Percentiles rank a stretch among this genome's conserved stretches.
phyloP scores from a whole-genome alignment of 1,140 invertebrate species.

The Drosophila mayri region DNA sequence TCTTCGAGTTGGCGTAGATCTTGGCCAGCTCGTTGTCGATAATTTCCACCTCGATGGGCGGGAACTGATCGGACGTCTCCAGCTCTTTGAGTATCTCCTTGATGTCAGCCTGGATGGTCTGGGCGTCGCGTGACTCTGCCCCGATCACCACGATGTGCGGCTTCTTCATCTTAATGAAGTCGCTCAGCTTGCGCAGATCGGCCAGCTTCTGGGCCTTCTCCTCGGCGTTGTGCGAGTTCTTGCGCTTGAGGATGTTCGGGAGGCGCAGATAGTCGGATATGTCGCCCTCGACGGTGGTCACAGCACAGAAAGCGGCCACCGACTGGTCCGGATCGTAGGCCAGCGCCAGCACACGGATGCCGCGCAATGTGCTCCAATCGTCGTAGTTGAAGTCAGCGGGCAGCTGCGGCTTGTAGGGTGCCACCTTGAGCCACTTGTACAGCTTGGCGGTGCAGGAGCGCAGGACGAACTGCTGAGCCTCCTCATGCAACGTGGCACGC shows the following conservation, averaged over 20 bases:
- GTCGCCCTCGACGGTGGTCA: constrained; percentile 95
- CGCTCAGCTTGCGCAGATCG: constrained; percentile 92
- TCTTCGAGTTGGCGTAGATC: constrained; percentile 96
- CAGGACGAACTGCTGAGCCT: constrained; percentile 96
- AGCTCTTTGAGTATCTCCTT: constrained; percentile 91
- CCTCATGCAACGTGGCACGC: constrained; percentile 91
- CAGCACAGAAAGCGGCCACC: constrained; percentile 94
- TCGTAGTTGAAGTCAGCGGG: constrained; percentile 93
- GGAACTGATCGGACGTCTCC: constrained; percentile 94
- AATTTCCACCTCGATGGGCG: constrained; percentile 94
- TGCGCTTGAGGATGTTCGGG: constrained; percentile 93
- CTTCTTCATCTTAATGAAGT: constrained; percentile 95
- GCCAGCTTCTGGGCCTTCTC: constrained; percentile 91
- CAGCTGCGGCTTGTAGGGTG: constrained; percentile 90
- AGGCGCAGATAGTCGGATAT: constrained; percentile 95
- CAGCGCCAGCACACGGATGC: constrained; percentile 94
- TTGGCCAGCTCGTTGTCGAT: constrained; percentile 96
- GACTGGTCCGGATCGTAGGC: constrained; percentile 94
- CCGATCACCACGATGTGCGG: constrained; percentile 97
- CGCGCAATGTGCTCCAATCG: constrained; percentile 94
- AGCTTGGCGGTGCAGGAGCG: constrained; percentile 93
- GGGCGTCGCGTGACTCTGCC: constrained; percentile 95
- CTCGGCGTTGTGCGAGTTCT: constrained; percentile 90
- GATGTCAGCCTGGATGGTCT: constrained; percentile 94
- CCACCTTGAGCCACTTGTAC: constrained; percentile 96